A percentile compares a stretch with the other conserved stretches of the same genome.
These are phyloP conservation scores for Halcyon senegalensis DNA, from an alignment of 2,113 vertebrate species.

Conservation along the genomic window DNA sequence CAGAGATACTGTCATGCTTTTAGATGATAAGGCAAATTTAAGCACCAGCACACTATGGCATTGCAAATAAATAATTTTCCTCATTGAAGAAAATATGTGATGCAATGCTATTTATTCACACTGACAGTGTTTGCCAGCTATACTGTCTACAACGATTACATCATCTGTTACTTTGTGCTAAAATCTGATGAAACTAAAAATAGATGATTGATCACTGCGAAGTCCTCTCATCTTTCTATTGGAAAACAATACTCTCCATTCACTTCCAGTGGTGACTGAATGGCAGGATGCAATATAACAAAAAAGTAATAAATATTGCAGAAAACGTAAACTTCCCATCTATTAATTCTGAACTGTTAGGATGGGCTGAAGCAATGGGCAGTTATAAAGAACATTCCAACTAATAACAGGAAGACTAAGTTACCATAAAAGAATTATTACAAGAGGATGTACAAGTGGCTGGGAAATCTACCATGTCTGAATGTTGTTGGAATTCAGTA, in stretches of 20 bases:
- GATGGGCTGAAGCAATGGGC: background rate
- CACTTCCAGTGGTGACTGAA: background rate
- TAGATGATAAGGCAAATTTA: background rate
- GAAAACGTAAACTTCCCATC: background rate
- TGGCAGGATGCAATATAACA: slow-evolving; percentile 2
- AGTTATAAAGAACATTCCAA: background rate
- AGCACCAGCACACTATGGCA: background rate
- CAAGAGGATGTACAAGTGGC: background rate
- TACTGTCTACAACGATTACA: background rate
- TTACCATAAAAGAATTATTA: background rate
- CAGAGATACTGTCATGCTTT: background rate
- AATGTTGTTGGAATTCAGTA: background rate
- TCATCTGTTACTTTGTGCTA: background rate
- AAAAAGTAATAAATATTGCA: background rate
- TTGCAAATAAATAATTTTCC: background rate
- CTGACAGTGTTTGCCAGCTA: background rate
- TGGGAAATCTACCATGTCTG: background rate
- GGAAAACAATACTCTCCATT: background rate
- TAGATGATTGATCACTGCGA: background rate
- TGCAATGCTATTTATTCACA: background rate
- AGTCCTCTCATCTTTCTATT: background rate
- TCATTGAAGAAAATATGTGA: background rate
- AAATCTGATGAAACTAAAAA: background rate
- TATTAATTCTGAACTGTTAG: background rate
- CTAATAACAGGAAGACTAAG: background rate